A percentile compares a stretch with the other conserved stretches of the same genome.
These are phyloP conservation scores for Biston stratarius DNA, from an alignment of 2,888 invertebrate species.

Conservation along the genomic window DNA sequence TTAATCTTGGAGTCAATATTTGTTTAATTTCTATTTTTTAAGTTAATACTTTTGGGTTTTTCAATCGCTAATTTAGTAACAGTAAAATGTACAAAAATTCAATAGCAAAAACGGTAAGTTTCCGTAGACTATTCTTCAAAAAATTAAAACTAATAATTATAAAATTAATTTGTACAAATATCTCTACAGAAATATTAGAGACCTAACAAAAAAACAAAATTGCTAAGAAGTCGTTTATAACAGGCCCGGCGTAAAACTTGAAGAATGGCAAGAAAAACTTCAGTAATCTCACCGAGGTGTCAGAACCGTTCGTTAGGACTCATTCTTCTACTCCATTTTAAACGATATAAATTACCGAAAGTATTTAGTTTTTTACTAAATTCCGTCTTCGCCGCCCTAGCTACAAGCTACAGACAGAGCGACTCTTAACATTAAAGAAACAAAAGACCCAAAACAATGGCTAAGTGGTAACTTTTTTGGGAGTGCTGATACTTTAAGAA, in stretches of 20 bases:
- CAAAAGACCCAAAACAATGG: slow-evolving; percentile 57
- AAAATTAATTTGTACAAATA: neutral
- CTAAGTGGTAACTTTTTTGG: slow-evolving; percentile 46
- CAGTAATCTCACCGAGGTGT: slow-evolving; percentile 63
- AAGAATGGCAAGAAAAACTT: slow-evolving; percentile 63
- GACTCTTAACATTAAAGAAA: slow-evolving; percentile 50
- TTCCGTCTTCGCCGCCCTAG: slow-evolving; percentile 40
- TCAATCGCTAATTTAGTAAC: neutral
- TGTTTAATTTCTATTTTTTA: slow-evolving; percentile 68
- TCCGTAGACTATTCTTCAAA: no score
- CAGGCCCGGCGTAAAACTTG: slow-evolving; percentile 50
- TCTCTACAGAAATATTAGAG: slow-evolving; percentile 3
- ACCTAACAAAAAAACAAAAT: slow-evolving; percentile 55
- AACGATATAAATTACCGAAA: slow-evolving; percentile 61
- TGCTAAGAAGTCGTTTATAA: slow-evolving; percentile 54
- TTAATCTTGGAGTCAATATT: slow-evolving; percentile 72
- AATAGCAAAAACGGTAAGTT: no score
- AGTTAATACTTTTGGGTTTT: slow-evolving; percentile 51
- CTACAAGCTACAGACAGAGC: slow-evolving; percentile 36
- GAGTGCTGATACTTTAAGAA: slow-evolving; percentile 46
- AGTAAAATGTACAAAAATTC: neutral
- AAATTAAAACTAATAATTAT: no score
- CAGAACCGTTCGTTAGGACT: slow-evolving; percentile 66
- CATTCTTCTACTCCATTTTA: slow-evolving; percentile 57
- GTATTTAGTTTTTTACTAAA: slow-evolving; percentile 58